phyloP scores from a whole-genome alignment of 2,888 invertebrate species.

The Drosophila trichaetosa region DNA sequence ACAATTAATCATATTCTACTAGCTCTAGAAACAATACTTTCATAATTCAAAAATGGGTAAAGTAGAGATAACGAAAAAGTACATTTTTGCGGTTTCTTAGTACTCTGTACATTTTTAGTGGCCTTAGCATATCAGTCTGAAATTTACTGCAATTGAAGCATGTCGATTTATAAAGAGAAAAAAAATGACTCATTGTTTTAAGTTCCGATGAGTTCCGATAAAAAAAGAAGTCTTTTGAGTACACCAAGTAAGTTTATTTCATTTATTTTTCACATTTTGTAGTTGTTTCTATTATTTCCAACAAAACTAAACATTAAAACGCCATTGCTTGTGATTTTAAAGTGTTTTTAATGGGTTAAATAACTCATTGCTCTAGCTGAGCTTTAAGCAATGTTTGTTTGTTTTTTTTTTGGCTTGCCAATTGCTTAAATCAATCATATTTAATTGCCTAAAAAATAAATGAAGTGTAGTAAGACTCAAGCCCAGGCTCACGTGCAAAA shows the following conservation, averaged over 20 bases:
- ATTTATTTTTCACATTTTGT: neutral
- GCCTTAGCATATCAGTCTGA: neutral
- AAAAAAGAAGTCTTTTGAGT: neutral
- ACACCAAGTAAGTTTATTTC: neutral
- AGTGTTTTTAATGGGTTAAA: neutral
- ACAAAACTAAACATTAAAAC: neutral
- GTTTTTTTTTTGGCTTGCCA: neutral
- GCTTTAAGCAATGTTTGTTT: neutral
- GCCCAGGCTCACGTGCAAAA: constrained; percentile 12
- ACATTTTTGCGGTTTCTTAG: neutral
- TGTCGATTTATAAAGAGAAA: neutral
- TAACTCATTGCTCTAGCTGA: neutral
- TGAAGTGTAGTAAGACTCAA: neutral
- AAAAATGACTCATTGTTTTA: neutral
- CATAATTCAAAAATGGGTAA: neutral
- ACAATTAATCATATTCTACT: neutral
- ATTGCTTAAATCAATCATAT: constrained; percentile 10
- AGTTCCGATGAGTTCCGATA: too few species aligned
- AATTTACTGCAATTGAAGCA: neutral
- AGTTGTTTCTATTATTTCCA: neutral
- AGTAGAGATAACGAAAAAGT: neutral
- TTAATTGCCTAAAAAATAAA: neutral
- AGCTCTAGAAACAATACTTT: neutral
- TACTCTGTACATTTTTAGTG: neutral
- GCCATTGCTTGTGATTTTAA: neutral